Conservation (phyloP, 2,888 invertebrate genomes). For the Sipha maydis region DNA sequence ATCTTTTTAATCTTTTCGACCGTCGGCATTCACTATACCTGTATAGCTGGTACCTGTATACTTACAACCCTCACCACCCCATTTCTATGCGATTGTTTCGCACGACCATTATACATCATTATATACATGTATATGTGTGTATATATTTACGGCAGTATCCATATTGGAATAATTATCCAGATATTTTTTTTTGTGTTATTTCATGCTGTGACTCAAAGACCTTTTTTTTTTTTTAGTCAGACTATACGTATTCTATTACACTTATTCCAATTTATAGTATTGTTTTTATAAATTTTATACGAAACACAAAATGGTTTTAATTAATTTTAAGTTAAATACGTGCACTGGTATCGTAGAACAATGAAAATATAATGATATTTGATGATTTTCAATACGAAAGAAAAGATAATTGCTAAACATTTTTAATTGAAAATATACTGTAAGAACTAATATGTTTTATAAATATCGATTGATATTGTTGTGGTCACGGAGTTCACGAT, state of each 20-base stretch:
- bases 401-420: not conserved
- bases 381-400: no score
- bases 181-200: constrained; percentile 10
- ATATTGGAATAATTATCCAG: constrained; percentile 21
- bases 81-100: constrained; percentile 49
- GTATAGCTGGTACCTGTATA: not conserved
- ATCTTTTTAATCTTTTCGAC: constrained; percentile 36
- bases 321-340: not conserved
- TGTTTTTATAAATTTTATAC: not conserved
- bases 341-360: not conserved
- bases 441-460: not conserved
- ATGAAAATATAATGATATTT: not conserved
- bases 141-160: not conserved
- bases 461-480: no score
- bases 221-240: not conserved
- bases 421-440: not conserved
- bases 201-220: not conserved
- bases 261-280: no score
- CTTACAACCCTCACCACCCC: not conserved
- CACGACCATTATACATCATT: constrained; percentile 7
- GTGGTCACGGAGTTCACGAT: no score
- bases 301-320: not conserved
- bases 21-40: not conserved
- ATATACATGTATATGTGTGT: not conserved
- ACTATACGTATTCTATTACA: not conserved